Percentiles rank a stretch among this genome's conserved stretches.
Conservation (phyloP, 2,888 invertebrate species). For the Orchesellides sinensis region DNA sequence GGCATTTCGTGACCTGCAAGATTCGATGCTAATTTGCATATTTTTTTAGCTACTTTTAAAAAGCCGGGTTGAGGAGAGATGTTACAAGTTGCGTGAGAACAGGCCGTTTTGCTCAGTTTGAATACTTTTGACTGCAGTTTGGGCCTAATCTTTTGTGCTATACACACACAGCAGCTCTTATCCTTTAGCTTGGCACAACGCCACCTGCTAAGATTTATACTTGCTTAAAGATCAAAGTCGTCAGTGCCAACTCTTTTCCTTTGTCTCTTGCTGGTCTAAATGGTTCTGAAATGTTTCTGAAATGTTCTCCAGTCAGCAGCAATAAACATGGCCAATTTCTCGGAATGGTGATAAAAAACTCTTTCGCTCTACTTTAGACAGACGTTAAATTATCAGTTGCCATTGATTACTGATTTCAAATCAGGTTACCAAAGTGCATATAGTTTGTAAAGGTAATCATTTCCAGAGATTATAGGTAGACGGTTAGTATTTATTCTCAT, state of each 20-base stretch:
- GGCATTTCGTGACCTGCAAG: slow-evolving; percentile 57
- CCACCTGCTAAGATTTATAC: slow-evolving; percentile 48
- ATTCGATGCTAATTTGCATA: slow-evolving; percentile 57
- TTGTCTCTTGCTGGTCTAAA: too few relatives aligned
- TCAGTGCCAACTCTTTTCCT: slow-evolving; percentile 7
- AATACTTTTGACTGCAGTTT: slow-evolving; percentile 1
- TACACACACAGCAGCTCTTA: slow-evolving; percentile 6
- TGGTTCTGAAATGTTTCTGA: too few relatives aligned
- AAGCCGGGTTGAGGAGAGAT: slow-evolving; percentile 5
- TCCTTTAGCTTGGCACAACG: slow-evolving; percentile 22
- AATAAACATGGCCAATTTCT: neutral
- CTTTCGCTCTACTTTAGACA: neutral
- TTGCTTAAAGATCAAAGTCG: slow-evolving; percentile 7
- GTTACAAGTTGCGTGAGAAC: slow-evolving; percentile 61
- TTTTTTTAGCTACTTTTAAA: slow-evolving; percentile 8
- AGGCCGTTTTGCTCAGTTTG: slow-evolving; percentile 34
- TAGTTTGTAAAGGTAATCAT: too few relatives aligned
- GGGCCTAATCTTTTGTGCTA: neutral
- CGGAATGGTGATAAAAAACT: neutral
- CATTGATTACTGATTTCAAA: too few relatives aligned
- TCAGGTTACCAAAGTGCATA: too few relatives aligned
- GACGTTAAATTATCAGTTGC: slow-evolving; percentile 1
- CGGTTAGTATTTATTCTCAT: too few relatives aligned
- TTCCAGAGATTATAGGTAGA: too few relatives aligned
- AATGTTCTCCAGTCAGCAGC: neutral